Evolutionary conservation across 2,888 invertebrate genomes (phyloP).

Genomic region (Apoderus coryli): DNA sequence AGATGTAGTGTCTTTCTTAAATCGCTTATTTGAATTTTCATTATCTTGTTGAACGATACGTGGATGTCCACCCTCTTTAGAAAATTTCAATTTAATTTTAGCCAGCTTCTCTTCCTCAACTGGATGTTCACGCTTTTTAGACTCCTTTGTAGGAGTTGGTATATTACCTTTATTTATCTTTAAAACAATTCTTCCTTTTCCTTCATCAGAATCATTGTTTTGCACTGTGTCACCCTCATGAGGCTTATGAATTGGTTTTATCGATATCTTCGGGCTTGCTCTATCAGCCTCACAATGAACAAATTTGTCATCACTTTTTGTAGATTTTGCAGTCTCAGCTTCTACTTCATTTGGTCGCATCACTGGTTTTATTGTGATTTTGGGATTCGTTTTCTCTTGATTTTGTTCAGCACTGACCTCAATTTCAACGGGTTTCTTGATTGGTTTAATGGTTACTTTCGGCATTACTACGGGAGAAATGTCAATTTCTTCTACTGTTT

Average conservation of each 20-base stretch:
- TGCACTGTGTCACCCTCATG: constrained; percentile 32
- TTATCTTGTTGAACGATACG: constrained; percentile 27
- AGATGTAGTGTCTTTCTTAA: constrained; percentile 16
- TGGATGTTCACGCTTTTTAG: constrained; percentile 22
- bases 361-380: constrained; percentile 32
- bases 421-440: constrained; percentile 33
- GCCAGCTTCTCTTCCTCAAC: constrained; percentile 28
- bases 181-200: constrained; percentile 40
- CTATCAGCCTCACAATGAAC: constrained; percentile 13
- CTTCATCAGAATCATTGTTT: constrained; percentile 25
- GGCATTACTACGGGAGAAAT: constrained; percentile 14
- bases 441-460: constrained; percentile 38
- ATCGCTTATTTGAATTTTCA: constrained; percentile 17
- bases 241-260: constrained; percentile 38
- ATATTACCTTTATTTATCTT: constrained; percentile 45
- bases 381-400: constrained; percentile 24
- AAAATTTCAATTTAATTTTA: constrained; percentile 40
- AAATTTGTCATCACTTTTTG: too few species aligned
- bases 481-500: too few species aligned
- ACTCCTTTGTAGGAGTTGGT: constrained; percentile 19
- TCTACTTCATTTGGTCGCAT: constrained; percentile 30
- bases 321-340: too few species aligned
- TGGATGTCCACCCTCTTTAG: constrained; percentile 32
- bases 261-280: constrained; percentile 36
- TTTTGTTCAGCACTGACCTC: constrained; percentile 20